Evolutionary conservation across 2,113 vertebrate species (phyloP).

Genomic region (Gnathonemus longibarbis): DNA sequence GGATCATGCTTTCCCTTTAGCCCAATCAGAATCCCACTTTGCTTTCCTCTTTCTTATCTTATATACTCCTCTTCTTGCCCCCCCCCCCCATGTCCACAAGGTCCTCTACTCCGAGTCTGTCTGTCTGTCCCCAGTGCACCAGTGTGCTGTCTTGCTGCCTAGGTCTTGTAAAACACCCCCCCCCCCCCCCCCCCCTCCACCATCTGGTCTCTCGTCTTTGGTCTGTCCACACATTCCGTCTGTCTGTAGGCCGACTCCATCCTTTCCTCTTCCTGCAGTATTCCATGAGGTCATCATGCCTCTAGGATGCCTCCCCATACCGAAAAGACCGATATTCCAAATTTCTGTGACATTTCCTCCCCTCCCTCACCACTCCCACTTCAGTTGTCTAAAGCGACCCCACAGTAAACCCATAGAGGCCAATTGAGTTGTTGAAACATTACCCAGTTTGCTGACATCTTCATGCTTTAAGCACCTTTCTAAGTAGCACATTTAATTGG

Average conservation of each 20-base stretch:
- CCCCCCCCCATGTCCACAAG: neutral
- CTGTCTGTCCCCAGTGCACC: conserved; percentile 32
- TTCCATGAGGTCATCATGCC: conserved; percentile 45
- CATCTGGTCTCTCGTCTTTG: conserved; percentile 18
- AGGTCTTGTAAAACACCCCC: conserved; percentile 33
- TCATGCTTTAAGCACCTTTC: neutral
- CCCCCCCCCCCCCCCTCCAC: conserved; percentile 31
- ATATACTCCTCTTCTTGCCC: conserved; percentile 45
- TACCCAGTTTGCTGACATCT: neutral
- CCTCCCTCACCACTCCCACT: conserved; percentile 26
- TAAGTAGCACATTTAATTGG: neutral
- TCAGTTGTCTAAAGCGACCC: neutral
- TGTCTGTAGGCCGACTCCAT: conserved; percentile 35
- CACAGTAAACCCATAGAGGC: neutral
- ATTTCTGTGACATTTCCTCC: conserved; percentile 48
- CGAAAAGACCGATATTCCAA: neutral
- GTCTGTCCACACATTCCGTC: conserved; percentile 14
- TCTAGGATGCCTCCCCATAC: conserved; percentile 30
- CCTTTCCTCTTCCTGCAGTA: conserved; percentile 31
- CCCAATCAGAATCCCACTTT: conserved; percentile 64
- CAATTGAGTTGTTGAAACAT: neutral
- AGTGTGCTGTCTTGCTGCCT: conserved; percentile 58
- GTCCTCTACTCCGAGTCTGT: conserved; percentile 12
- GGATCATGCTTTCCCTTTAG: conserved; percentile 53
- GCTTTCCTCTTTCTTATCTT: conserved; percentile 58